phyloP scores from a whole-genome alignment of 2,113 vertebrate genomes.

The Ceyx margarethae region DNA sequence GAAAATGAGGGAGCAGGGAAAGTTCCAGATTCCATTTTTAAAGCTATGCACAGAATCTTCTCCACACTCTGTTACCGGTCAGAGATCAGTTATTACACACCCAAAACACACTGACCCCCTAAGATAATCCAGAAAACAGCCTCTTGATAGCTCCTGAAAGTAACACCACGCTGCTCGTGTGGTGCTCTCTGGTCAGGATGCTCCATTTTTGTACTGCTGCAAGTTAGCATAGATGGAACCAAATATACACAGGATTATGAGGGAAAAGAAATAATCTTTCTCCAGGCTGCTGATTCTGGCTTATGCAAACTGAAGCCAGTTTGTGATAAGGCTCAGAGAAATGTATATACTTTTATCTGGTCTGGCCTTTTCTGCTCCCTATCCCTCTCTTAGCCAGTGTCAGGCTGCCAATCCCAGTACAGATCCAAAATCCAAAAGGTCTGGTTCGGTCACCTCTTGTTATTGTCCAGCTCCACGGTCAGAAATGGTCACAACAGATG shows the following conservation, averaged over 20 bases:
- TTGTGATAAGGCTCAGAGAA: neutral
- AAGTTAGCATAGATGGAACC: neutral
- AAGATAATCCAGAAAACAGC: neutral
- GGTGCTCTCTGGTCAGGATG: neutral
- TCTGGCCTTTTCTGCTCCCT: neutral
- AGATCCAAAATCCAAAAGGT: neutral
- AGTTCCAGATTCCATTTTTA: neutral
- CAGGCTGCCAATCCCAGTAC: neutral
- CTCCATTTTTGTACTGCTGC: neutral
- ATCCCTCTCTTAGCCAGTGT: neutral
- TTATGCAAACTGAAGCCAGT: neutral
- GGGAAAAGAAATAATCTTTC: neutral
- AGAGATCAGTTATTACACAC: neutral
- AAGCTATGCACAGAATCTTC: neutral
- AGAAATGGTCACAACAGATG: neutral
- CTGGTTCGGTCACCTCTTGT: neutral
- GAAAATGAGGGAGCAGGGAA: neutral
- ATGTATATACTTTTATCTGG: too few species aligned
- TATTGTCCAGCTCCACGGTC: neutral
- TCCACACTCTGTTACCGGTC: neutral
- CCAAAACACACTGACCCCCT: neutral
- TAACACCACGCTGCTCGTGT: rapidly evolving
- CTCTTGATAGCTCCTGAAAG: neutral
- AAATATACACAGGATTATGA: neutral
- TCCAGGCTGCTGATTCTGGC: neutral